Evolutionary conservation across 2,113 vertebrate species (phyloP).

Genomic region (Hypanus sabinus): DNA sequence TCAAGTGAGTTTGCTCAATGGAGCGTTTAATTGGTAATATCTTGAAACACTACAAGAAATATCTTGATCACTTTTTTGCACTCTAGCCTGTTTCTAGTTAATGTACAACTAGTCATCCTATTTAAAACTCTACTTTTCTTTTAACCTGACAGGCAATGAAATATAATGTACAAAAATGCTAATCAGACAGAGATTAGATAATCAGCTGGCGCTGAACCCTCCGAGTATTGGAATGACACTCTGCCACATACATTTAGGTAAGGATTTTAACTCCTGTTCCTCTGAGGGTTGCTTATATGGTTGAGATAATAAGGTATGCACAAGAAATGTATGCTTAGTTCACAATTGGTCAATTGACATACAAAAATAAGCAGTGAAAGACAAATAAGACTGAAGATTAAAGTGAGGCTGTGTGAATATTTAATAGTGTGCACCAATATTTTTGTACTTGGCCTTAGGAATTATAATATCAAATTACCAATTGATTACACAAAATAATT

Average conservation of each 20-base stretch:
- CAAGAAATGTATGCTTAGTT: constrained; percentile 15
- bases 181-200: background rate
- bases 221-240: background rate
- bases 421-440: background rate
- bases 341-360: constrained; percentile 11
- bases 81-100: background rate
- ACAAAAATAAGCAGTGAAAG: background rate
- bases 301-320: constrained; percentile 9
- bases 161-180: background rate
- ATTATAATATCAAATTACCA: constrained; percentile 4
- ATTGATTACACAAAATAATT: constrained; percentile 14
- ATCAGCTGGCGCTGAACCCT: background rate
- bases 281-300: background rate
- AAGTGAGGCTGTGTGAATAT: background rate
- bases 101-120: background rate
- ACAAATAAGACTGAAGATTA: background rate
- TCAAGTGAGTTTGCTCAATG: background rate
- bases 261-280: background rate
- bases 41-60: background rate
- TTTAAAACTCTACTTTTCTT: background rate
- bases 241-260: background rate
- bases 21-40: background rate
- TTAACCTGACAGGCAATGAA: background rate
- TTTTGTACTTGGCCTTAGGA: background rate
- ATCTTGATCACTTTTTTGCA: background rate